Base-by-base conservation (phyloP, 1,140 invertebrate species). In the Platyscapa corneri region DNA sequence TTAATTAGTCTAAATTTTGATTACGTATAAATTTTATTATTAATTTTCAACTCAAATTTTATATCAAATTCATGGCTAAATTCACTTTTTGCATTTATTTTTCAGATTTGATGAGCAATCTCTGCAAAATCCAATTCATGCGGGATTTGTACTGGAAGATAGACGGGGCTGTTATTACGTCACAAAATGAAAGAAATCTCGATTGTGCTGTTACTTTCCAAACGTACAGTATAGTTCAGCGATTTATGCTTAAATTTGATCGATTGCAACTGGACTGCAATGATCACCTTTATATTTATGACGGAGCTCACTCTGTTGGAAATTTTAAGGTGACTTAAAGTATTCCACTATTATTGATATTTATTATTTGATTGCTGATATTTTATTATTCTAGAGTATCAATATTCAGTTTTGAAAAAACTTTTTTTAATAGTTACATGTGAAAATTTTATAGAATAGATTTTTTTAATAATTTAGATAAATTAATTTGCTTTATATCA, bases 121-220 rank as follows among this genome's bases (percentile, higher is more conserved):
- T 98, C 84, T 98, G 97, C 94, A 97, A 97, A 92, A 97, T 96
- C 89, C 95, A 97, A 91, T 98, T 97, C 93, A 94, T 97, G 84
- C 96, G 97, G 88, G 96, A 97, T 86, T 94, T 98, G 87, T 98
- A 98, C 93, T 94, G 97, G 60, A 98, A 98, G 93, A 96, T 98
- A 86, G 97, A 98, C 89, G 97, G 97, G 20, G 98, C 97, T 0
- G 96, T 98, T 56, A 94, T 98, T 34, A 96, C 95, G 91, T 98
- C 97, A 7, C 95, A 97, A 90, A 97, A 97, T 91, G 98, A 98
- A 93, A 94, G 96, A 82, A 97, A 98, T 91, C 94, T 98, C 86
- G 96, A 98, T 93, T 98, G 97, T 94, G 95, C 96, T 86, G 96
- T 98, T 90, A 98, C 97, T 65, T 98, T 98, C 92, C 97, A 98